Base-by-base conservation (phyloP, 2,888 invertebrate genomes). In the Pseudolycoriella hygida region DNA sequence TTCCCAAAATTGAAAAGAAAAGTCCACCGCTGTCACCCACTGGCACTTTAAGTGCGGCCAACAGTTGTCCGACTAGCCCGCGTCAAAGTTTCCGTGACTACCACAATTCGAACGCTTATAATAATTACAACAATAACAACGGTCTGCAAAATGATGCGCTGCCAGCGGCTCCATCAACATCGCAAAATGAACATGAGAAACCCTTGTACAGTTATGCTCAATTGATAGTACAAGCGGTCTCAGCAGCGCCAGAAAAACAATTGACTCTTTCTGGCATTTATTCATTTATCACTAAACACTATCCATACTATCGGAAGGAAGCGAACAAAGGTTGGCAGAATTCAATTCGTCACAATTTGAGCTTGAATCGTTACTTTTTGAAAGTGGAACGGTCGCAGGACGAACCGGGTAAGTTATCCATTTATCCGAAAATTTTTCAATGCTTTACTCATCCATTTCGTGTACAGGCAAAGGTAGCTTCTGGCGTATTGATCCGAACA, bases 281-380 rank as follows among this genome's bases (percentile, higher is more conserved):
- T 73, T 90, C 92, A 56, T 97, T 93, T 69, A 97, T 97, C 68
- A 94, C 94, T 51, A 94, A 93, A 69, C 83, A 96, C 66, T 97
- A 97, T 71, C 96, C 96, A 6, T 97, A 96, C 69, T 97, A 96
- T 64, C 77, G 94, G 62, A 93, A 92, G 51, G 66, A 65, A 52
- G 93, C 93, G 3, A 96, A 97, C 62, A 96, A 96, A 69, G 96
- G 96, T 50, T 97, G 96, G 96, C 97, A 97, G 72, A 96, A 96
- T 70, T 93, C 92, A 45, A 96, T 97, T 58, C 76, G 96, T 54
- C 96, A 97, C 71, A 97, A 97, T 67, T 73, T 97, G 54, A 90
- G 89, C 59, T 76, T 97, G 51, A 96, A 97, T 73, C 85, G 75
- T 60, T 75, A 76, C 62, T 76, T 76, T 61, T 74, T 76, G 51